Conservation (phyloP, 2,113 vertebrate species). For the Mirza zaza region DNA sequence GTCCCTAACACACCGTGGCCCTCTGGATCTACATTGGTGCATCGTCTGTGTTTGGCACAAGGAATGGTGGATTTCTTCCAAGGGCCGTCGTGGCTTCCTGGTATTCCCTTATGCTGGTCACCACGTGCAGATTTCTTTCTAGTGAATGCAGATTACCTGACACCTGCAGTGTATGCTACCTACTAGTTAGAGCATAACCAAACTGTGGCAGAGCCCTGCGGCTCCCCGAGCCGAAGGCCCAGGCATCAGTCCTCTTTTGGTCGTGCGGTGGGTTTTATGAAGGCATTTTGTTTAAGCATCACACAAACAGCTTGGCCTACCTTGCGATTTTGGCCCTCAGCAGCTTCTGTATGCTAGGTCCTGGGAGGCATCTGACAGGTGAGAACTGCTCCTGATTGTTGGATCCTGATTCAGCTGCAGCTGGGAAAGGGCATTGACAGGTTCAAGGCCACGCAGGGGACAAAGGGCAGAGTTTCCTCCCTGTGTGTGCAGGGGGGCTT, state of each 20-base stretch:
- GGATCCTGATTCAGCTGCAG: neutral
- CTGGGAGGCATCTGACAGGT: neutral
- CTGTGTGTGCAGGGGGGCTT: neutral
- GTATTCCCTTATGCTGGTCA: neutral
- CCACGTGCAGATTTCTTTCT: conserved; percentile 3
- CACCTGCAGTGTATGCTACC: neutral
- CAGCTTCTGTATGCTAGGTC: neutral
- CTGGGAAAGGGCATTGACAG: neutral
- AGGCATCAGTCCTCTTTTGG: neutral
- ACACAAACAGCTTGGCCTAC: neutral
- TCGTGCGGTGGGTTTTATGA: neutral
- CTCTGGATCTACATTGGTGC: neutral
- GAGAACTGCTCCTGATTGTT: neutral
- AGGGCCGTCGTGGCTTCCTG: neutral
- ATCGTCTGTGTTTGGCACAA: neutral
- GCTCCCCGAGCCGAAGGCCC: neutral
- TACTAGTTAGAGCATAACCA: conserved; percentile 37
- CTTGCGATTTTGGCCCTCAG: neutral
- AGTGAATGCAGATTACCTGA: conserved; percentile 30
- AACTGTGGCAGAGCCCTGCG: neutral
- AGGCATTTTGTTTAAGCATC: conserved; percentile 42
- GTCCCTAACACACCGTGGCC: neutral
- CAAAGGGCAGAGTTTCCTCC: neutral
- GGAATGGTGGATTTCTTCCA: neutral
- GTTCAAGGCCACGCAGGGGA: neutral